A percentile compares a stretch with the other conserved stretches of the same genome.
phyloP scores from a whole-genome alignment of 2,113 vertebrate genomes.

The Mus spicilegus region DNA sequence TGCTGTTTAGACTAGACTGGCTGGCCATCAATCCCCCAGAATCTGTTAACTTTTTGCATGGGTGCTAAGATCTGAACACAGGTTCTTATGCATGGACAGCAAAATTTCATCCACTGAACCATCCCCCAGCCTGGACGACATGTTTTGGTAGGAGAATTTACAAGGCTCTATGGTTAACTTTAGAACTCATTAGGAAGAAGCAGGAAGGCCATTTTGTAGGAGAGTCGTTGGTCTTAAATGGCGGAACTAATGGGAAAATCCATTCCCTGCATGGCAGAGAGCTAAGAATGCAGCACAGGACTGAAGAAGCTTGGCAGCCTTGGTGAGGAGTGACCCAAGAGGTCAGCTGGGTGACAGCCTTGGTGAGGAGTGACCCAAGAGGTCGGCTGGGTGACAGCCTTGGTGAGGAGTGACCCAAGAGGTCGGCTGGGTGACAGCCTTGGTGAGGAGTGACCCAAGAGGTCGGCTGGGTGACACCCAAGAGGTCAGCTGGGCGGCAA shows the following conservation, averaged over 20 bases:
- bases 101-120: too few species aligned
- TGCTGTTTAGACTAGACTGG: not conserved
- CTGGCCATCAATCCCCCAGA: not conserved
- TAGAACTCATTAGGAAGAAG: not conserved
- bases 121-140: not conserved
- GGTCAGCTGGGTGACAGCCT: not conserved
- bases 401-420: too few species aligned
- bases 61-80: not conserved
- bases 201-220: not conserved
- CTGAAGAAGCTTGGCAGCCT: not conserved
- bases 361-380: too few species aligned
- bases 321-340: not conserved
- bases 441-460: too few species aligned
- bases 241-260: not conserved
- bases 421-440: too few species aligned
- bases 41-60: too few species aligned
- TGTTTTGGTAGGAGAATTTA: not conserved
- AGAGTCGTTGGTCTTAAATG: not conserved
- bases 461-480: too few species aligned
- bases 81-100: not conserved
- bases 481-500: too few species aligned
- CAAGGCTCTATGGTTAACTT: not conserved
- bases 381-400: not conserved
- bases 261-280: not conserved
- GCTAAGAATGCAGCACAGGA: not conserved